Percentiles rank a stretch among this genome's conserved stretches.
phyloP scores from a whole-genome alignment of 2,113 vertebrate genomes.

The Vulpes ferrilata region DNA sequence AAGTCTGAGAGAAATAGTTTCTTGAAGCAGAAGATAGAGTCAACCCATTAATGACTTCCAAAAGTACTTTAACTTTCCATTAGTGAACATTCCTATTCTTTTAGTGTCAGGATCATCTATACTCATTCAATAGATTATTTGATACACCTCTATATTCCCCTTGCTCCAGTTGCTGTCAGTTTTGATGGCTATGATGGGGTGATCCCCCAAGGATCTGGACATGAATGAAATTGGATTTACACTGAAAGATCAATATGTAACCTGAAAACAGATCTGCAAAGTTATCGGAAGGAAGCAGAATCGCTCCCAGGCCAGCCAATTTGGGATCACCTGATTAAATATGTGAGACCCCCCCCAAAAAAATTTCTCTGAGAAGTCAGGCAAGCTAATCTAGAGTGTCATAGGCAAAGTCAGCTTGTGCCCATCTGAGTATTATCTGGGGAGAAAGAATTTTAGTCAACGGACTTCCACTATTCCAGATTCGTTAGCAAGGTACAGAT shows the following conservation, averaged over 20 bases:
- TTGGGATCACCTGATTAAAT: not conserved
- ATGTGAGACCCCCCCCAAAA: not conserved
- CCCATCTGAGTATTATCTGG: not conserved
- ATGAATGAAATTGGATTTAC: not conserved
- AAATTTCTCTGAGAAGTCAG: not conserved
- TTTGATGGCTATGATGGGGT: not conserved
- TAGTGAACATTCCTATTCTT: not conserved
- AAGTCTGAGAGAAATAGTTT: not conserved
- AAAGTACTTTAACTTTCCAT: not conserved
- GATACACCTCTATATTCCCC: not conserved
- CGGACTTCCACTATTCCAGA: not conserved
- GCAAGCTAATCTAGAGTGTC: not conserved
- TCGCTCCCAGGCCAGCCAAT: not conserved
- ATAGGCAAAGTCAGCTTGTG: not conserved
- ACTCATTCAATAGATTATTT: not conserved
- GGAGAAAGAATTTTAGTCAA: not conserved
- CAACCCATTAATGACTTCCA: not conserved
- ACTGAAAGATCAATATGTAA: not conserved
- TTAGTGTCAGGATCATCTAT: not conserved
- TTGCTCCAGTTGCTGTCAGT: not conserved
- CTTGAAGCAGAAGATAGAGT: not conserved
- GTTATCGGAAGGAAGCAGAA: not conserved
- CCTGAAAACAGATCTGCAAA: not conserved
- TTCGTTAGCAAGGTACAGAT: not conserved
- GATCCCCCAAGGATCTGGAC: not conserved